Conservation (phyloP, 2,888 invertebrate species). For the Acleris emargana region DNA sequence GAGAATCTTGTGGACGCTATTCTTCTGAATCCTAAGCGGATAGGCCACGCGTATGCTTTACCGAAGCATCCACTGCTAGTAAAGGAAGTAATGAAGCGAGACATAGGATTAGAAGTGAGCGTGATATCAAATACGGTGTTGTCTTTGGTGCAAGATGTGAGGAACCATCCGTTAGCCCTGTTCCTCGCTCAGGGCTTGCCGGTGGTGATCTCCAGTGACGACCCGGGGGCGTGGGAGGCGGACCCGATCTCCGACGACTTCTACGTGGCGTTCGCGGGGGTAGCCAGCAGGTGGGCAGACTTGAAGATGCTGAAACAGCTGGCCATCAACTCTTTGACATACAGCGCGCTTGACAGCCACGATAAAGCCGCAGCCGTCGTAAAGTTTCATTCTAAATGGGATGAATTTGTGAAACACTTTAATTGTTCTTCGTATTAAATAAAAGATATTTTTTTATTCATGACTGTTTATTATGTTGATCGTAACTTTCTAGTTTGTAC, state of each 20-base stretch:
- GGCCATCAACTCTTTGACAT: conserved; percentile 88
- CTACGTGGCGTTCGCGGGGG: conserved; percentile 90
- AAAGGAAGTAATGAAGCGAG: conserved; percentile 78
- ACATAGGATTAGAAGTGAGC: conserved; percentile 90
- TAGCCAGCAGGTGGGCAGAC: conserved; percentile 87
- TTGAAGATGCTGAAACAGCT: conserved; percentile 88
- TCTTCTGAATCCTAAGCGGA: conserved; percentile 87
- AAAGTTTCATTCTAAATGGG: conserved; percentile 84
- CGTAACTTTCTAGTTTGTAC: no score
- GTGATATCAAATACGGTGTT: conserved; percentile 92
- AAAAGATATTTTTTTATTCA: no score
- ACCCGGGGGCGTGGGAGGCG: conserved; percentile 91
- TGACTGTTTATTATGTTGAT: no score
- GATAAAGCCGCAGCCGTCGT: conserved; percentile 77
- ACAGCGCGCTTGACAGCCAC: conserved; percentile 82
- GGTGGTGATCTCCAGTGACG: conserved; percentile 90
- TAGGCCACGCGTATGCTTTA: conserved; percentile 91
- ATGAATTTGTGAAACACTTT: conserved; percentile 77
- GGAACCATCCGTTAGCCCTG: conserved; percentile 89
- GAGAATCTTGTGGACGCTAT: conserved; percentile 91
- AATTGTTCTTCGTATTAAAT: conserved; percentile 56
- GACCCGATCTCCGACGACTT: conserved; percentile 89
- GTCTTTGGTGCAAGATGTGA: conserved; percentile 86
- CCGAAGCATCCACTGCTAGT: conserved; percentile 88
- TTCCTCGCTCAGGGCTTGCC: conserved; percentile 87